Evolutionary conservation across 2,113 vertebrate genomes (phyloP).

Genomic region (Lipophrys pholis): DNA sequence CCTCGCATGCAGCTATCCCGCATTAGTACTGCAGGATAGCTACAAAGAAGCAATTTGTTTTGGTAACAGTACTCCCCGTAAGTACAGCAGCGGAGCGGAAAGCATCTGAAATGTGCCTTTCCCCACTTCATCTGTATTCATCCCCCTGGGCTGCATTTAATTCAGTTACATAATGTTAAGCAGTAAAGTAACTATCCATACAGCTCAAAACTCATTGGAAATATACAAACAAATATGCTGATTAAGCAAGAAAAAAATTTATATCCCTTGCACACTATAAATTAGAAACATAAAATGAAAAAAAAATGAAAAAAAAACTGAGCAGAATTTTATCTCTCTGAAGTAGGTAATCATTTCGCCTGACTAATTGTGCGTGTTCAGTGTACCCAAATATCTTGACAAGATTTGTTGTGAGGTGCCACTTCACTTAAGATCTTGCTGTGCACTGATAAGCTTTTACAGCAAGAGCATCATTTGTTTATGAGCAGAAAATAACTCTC

Average conservation of each 20-base stretch:
- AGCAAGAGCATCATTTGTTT: background rate
- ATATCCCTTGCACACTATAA: slow-evolving; percentile 22
- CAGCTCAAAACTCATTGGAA: slow-evolving; percentile 42
- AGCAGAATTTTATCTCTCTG: background rate
- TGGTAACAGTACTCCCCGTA: slow-evolving; percentile 54
- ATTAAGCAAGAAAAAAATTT: slow-evolving; percentile 28
- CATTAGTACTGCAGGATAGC: slow-evolving; percentile 67
- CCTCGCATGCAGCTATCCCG: slow-evolving; percentile 48
- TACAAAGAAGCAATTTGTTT: slow-evolving; percentile 74
- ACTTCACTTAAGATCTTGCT: background rate
- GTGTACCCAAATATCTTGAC: background rate
- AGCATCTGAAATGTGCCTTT: slow-evolving; percentile 48
- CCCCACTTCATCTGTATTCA: slow-evolving; percentile 58
- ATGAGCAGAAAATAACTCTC: background rate
- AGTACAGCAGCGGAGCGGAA: slow-evolving; percentile 55
- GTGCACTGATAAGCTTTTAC: background rate
- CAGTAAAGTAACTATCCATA: slow-evolving; percentile 44
- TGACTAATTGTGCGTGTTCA: background rate
- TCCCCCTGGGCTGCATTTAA: slow-evolving; percentile 54
- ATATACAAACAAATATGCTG: slow-evolving; percentile 35
- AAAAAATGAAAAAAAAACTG: background rate
- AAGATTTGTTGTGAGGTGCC: background rate
- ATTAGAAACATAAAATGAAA: slow-evolving; percentile 25
- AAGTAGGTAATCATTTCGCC: background rate
- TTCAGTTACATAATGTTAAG: slow-evolving; percentile 56